Conservation (phyloP, 2,888 invertebrate genomes). For the Euplexia lucipara region DNA sequence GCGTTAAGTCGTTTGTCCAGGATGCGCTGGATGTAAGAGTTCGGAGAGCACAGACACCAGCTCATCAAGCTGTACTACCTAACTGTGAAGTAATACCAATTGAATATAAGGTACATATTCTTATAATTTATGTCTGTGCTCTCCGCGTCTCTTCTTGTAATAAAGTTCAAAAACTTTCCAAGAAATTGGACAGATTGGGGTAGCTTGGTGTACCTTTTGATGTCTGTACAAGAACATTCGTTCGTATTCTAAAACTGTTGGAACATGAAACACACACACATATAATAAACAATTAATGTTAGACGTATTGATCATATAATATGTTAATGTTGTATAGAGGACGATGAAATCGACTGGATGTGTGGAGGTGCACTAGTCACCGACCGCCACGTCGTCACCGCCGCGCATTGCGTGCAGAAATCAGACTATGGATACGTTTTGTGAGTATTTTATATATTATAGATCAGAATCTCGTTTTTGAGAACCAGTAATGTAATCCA, state of each 20-base stretch:
- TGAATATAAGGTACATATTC: not conserved
- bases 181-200: too few relatives aligned
- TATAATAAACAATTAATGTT: not conserved
- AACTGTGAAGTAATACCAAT: too few relatives aligned
- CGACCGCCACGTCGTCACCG: conserved; percentile 89
- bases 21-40: too few relatives aligned
- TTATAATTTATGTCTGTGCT: not conserved
- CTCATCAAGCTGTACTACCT: too few relatives aligned
- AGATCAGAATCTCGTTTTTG: conserved; percentile 18
- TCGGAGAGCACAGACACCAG: too few relatives aligned
- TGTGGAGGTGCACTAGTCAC: conserved; percentile 90
- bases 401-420: conserved; percentile 90
- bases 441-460: conserved; percentile 71
- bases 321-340: conserved; percentile 51
- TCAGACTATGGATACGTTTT: conserved; percentile 81
- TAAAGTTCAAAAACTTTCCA: too few relatives aligned
- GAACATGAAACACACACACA: not conserved
- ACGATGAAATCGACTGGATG: conserved; percentile 80
- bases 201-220: too few relatives aligned
- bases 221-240: too few relatives aligned
- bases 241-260: too few relatives aligned
- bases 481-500: conserved; percentile 15
- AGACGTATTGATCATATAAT: not conserved
- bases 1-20: too few relatives aligned
- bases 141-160: too few relatives aligned